Percentiles rank a stretch among this genome's conserved stretches.
These are phyloP conservation scores for Cichladusa arquata DNA, from an alignment of 2,113 vertebrate species.

Conservation along the genomic window DNA sequence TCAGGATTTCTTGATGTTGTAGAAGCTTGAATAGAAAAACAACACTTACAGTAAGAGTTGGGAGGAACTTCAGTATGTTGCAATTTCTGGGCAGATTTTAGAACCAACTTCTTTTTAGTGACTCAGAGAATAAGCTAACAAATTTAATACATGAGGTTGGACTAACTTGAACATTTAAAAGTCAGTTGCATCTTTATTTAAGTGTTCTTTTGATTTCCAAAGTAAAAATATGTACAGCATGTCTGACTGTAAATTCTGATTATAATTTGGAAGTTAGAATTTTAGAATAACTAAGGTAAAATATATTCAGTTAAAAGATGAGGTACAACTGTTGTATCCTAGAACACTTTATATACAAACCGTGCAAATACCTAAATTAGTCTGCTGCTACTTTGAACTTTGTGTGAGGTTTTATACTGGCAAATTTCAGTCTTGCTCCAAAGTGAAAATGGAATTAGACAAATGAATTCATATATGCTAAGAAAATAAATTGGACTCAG, in stretches of 20 bases:
- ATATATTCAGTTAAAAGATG: not conserved
- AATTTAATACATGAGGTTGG: not conserved
- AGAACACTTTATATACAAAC: not conserved
- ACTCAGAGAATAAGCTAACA: not conserved
- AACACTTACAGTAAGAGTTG: not conserved
- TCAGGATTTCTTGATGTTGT: not conserved
- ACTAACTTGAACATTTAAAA: not conserved
- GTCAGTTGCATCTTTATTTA: not conserved
- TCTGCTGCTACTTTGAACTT: not conserved
- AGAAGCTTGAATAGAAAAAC: not conserved
- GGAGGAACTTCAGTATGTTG: constrained; percentile 11
- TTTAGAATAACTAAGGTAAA: not conserved
- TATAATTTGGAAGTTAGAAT: not conserved
- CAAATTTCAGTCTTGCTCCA: not conserved
- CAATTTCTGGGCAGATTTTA: not conserved
- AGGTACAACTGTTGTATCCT: not conserved
- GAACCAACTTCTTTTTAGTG: not conserved
- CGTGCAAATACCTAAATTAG: not conserved
- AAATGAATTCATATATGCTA: not conserved
- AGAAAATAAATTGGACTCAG: not conserved
- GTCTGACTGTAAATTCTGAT: not conserved
- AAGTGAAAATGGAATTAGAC: not conserved
- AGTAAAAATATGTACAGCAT: not conserved
- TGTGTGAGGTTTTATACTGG: not conserved
- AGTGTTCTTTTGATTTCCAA: not conserved